Conservation (phyloP, 2,113 vertebrate genomes). For the Microcebus lehilahytsara region DNA sequence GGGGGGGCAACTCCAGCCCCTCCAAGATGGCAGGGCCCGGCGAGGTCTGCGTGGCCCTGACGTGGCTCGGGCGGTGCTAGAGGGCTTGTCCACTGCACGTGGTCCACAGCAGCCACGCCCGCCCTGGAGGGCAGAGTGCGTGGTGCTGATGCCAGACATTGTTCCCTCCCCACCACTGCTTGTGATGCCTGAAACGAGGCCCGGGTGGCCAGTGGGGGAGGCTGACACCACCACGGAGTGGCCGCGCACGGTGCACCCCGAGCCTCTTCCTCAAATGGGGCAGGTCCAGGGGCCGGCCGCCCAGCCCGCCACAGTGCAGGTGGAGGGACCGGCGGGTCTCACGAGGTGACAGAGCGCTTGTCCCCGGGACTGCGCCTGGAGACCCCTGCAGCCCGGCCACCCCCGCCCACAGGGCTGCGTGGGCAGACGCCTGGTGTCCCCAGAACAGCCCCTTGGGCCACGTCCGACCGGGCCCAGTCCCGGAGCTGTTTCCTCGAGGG, state of each 20-base stretch:
- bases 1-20: background rate
- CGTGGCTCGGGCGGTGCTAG: too few species aligned
- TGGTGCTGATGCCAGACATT: rapidly evolving
- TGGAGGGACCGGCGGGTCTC: too few species aligned
- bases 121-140: background rate
- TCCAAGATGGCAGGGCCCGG: background rate
- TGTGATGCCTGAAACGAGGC: background rate
- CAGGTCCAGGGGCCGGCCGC: background rate
- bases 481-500: background rate
- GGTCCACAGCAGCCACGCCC: too few species aligned
- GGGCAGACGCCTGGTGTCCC: background rate
- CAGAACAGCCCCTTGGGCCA: background rate
- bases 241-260: background rate
- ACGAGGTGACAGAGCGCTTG: background rate
- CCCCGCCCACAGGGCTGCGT: background rate
- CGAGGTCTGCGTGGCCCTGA: too few species aligned
- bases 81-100: too few species aligned
- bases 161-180: background rate
- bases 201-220: background rate
- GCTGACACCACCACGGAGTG: background rate
- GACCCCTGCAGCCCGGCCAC: background rate
- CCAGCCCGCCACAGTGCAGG: background rate
- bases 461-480: background rate
- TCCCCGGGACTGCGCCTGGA: background rate
- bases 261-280: background rate